Conservation (phyloP, 2,888 invertebrate genomes). For the Eupelmus urozonus region DNA sequence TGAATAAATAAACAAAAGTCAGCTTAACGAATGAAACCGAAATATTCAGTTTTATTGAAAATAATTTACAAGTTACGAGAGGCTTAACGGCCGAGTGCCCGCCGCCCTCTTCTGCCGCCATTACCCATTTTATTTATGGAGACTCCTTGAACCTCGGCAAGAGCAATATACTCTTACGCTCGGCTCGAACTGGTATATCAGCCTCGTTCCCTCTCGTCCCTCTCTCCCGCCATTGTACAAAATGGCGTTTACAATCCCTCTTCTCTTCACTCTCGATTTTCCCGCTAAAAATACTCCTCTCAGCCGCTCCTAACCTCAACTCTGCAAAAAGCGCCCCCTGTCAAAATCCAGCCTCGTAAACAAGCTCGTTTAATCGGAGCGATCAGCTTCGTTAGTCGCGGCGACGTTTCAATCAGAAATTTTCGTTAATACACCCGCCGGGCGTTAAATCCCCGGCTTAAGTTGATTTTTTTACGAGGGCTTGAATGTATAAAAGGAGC, state of each 20-base stretch:
- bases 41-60: constrained; percentile 12
- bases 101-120: constrained; percentile 37
- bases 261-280: no score
- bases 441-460: background rate
- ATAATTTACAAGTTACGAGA: constrained; percentile 32
- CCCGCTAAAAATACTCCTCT: no score
- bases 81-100: constrained; percentile 1
- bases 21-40: no score
- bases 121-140: constrained; percentile 40
- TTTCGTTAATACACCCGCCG: background rate
- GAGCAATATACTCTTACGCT: background rate
- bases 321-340: no score
- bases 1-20: no score
- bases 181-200: background rate
- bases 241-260: no score
- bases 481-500: no score
- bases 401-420: background rate
- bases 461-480: constrained; percentile 20
- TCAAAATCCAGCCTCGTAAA: no score
- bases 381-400: no score
- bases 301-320: no score
- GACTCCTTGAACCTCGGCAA: constrained; percentile 4
- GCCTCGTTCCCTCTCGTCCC: no score
- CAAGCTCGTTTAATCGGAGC: no score
- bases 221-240: constrained; percentile 10